Evolutionary conservation across 2,888 invertebrate genomes (phyloP), one percentile per base, ranked within the genome.

Genomic region (Lasioglossum villosulum): DNA sequence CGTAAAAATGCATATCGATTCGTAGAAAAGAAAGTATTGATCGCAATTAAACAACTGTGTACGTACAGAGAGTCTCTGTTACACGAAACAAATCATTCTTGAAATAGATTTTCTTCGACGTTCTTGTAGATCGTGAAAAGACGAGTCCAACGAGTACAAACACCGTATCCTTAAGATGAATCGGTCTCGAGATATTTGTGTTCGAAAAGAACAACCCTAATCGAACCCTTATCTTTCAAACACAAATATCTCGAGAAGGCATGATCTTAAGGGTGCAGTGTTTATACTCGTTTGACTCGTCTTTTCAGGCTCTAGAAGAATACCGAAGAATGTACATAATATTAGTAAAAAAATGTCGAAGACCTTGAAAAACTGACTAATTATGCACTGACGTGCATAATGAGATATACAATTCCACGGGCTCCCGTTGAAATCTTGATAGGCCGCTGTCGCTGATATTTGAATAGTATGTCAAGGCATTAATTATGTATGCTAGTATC

Each of bases 391-490:
- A 23, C 23, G 2, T 52, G 23, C 12, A 59, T 27, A 59, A 4
- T 1, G 19, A 10, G 1, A 19, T 3, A 4, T 1, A 1, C 16
- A 30, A 19, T 66, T 34, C 34, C 4, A 30, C 34, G 4, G 34
- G 10, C 10, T n/a, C 19, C 6, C 12, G n/a, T 34, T 48, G 27
- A 68, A 52, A 81, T 73, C 66, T n/a, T 45, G 70, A 74, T 70
- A 5, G 39, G 30, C 42, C 66, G 27, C 19, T 4, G 16, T 27
- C 6, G 59, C 27, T 39, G 59, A 68, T 74, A 74, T 70, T 83
- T 74, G 59, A 77, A 82, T 83, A 77, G 30, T 73, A 30, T 74
- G 82, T 77, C 83, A 74, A 77, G 82, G 82, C 45, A 72, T 83
- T 82, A 68, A 82, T 82, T 80, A 80, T 66, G 66, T 19, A 83